Percentiles rank a stretch among this genome's conserved stretches.
phyloP scores from a whole-genome alignment of 2,797 vertebrate species.

The Potorous gilbertii region DNA sequence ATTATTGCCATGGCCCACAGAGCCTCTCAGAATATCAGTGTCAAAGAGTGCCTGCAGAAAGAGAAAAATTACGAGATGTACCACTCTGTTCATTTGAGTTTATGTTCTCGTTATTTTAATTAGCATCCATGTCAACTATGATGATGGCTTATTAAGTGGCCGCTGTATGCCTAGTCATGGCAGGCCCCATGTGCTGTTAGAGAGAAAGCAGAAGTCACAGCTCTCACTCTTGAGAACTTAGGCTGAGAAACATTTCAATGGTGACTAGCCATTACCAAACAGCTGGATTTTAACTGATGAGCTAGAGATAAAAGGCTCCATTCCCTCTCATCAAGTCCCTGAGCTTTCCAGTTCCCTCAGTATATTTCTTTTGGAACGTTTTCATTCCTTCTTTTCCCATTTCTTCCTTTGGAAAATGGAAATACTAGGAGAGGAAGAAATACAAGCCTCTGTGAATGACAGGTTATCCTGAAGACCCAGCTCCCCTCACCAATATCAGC shows the following conservation, averaged over 20 bases:
- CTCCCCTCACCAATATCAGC: conserved; percentile 80
- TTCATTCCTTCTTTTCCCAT: conserved; percentile 50
- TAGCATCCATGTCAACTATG: not conserved
- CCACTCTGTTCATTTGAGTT: not conserved
- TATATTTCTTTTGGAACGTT: conserved; percentile 69
- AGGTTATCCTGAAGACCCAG: conserved; percentile 72
- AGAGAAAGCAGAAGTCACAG: not conserved
- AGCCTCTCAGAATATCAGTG: not conserved
- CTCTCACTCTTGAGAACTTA: not conserved
- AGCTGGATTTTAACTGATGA: conserved; percentile 65
- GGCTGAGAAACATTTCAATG: not conserved
- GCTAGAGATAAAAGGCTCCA: conserved; percentile 64
- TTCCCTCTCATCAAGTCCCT: conserved; percentile 48
- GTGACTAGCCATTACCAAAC: conserved; percentile 12
- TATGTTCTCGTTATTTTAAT: conserved; percentile 4
- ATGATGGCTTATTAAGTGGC: conserved; percentile 15
- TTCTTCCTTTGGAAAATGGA: conserved; percentile 25
- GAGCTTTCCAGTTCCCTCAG: conserved; percentile 62
- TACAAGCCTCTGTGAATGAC: conserved; percentile 65
- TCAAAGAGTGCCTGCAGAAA: not conserved
- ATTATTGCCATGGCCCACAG: not conserved
- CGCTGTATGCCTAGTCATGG: not conserved
- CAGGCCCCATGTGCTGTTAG: not conserved
- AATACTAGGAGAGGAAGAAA: conserved; percentile 65
- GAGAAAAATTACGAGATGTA: not conserved